Base-by-base conservation (phyloP, 1,140 invertebrate species). In the Bombus turneri region DNA sequence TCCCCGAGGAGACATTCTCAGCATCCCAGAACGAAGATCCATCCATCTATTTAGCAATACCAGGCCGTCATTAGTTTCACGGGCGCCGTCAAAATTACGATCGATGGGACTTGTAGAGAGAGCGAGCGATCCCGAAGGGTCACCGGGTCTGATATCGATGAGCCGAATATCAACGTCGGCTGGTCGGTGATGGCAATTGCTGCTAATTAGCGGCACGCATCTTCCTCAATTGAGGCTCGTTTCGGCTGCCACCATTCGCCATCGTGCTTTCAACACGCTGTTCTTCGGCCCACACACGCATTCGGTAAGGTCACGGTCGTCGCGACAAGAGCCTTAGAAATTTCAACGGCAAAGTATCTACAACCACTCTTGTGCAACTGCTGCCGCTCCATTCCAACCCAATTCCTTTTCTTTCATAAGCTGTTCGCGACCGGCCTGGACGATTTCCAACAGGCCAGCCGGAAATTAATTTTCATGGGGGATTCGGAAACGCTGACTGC, bases 281-380 rank as follows among this genome's bases (percentile, higher is more conserved):
- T 71, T 37, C 12, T 59, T 37, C 68, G 72, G 68, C 43, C 39
- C 76, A 86, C 69, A 86, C 78, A 78, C 69, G 87, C 71, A 73
- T 89, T 89, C 62, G 83, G 88, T 88, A 89, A 89, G 88, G 88
- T 89, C 88, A 89, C 83, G 88, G 88, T 81, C 75, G 87, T 77
- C 57, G 41, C 53, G 78, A 66, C 69, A 57, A 47, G 83, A 47
- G 79, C 83, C 76, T 89, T 83, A 76, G 87, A 89, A 89, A 89
- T 86, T 83, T 89, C 83, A 86, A 2, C 39, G 39, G 15, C 37
- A 13, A 28, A n/a, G n/a, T n/a, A 41, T 39, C 25, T 39, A 13
- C 28, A 6, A 12, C 18, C 2, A 3, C 6, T 3, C 8, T 28
- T 25, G 34, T 10, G 25, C 28, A 62, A 28, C 28, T n/a, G 28